These are phyloP conservation scores for Sisor rabdophorus DNA, from an alignment of 2,113 vertebrate species.

Conservation along the genomic window DNA sequence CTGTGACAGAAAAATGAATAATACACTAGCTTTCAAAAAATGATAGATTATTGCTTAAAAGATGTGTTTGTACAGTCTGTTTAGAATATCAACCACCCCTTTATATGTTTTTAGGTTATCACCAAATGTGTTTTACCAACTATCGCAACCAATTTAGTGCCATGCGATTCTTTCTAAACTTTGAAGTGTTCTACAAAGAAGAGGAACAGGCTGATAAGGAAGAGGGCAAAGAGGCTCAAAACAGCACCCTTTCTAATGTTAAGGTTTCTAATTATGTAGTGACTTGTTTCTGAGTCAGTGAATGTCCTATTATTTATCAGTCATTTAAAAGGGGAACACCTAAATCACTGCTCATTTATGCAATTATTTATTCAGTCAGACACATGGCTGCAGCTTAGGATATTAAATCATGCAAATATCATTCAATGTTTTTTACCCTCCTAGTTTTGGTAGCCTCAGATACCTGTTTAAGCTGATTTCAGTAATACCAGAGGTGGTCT, in stretches of 20 bases:
- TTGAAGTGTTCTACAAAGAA: conserved; percentile 83
- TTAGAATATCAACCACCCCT: neutral
- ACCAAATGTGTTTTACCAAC: conserved; percentile 90
- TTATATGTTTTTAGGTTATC: conserved; percentile 74
- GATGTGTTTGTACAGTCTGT: neutral
- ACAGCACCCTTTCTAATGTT: conserved; percentile 80
- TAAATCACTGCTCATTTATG: no score
- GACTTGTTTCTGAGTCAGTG: neutral
- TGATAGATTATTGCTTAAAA: neutral
- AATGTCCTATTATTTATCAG: neutral
- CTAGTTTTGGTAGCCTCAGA: neutral
- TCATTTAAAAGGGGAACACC: neutral
- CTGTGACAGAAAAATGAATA: neutral
- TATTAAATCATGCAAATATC: neutral
- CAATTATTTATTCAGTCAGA: neutral
- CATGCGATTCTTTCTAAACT: conserved; percentile 86
- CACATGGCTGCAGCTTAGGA: neutral
- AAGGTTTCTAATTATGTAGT: conserved; percentile 63
- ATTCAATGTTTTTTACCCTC: neutral
- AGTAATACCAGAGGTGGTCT: neutral
- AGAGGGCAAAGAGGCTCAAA: conserved; percentile 66
- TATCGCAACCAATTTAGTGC: conserved; percentile 80
- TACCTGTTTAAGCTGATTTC: neutral
- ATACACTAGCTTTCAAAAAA: neutral
- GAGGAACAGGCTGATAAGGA: conserved; percentile 45